Percentiles rank a stretch among this genome's conserved stretches.
Conservation (phyloP, 2,888 invertebrate genomes). For the Cantharis rustica region DNA sequence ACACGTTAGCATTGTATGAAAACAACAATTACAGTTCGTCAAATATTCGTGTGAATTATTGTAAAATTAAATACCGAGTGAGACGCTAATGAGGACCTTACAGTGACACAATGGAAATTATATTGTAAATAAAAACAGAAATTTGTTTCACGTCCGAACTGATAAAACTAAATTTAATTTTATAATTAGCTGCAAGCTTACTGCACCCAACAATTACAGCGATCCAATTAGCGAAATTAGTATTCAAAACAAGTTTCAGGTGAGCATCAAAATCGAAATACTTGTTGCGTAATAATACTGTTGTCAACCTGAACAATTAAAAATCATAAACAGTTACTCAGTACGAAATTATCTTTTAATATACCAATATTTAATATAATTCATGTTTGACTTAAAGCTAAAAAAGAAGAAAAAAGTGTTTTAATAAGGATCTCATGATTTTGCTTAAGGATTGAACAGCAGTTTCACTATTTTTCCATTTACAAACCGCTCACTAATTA, state of each 20-base stretch:
- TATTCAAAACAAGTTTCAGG: conserved; percentile 26
- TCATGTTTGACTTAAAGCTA: neutral
- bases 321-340: conserved; percentile 1
- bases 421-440: neutral
- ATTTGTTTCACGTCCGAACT: neutral
- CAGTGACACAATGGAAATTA: neutral
- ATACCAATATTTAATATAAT: neutral
- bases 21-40: neutral
- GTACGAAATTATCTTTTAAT: conserved; percentile 3
- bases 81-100: neutral
- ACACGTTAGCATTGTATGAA: neutral
- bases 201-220: conserved; percentile 23
- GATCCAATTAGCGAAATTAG: conserved; percentile 27
- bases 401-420: neutral
- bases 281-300: neutral
- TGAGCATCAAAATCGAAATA: conserved; percentile 12
- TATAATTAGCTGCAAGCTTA: conserved; percentile 8
- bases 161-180: neutral
- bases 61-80: neutral
- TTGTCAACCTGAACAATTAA: neutral
- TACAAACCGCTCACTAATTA: conserved; percentile 10
- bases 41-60: neutral
- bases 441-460: neutral
- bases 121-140: neutral
- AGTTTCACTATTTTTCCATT: conserved; percentile 6